These are phyloP conservation scores for Archips xylosteana DNA, from an alignment of 2,888 invertebrate species.

Conservation along the genomic window DNA sequence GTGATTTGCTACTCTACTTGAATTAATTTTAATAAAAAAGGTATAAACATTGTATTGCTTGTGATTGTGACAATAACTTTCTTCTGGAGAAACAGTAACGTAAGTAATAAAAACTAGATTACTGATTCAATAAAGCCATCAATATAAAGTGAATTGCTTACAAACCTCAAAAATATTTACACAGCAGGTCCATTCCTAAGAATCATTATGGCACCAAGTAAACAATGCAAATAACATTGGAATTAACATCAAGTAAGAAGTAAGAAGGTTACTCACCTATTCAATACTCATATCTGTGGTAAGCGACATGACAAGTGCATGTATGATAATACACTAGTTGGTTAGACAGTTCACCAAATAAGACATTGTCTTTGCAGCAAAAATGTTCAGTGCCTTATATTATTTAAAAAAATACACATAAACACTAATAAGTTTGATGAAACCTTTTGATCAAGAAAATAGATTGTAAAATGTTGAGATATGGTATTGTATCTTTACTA, in stretches of 20 bases:
- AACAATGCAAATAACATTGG: slow-evolving; percentile 47
- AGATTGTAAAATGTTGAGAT: slow-evolving; percentile 36
- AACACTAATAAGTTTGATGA: slow-evolving; percentile 29
- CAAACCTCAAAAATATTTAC: slow-evolving; percentile 34
- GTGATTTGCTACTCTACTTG: slow-evolving; percentile 27
- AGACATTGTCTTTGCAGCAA: slow-evolving; percentile 58
- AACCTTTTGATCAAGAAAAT: slow-evolving; percentile 37
- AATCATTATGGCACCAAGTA: slow-evolving; percentile 68
- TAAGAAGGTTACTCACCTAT: slow-evolving; percentile 38
- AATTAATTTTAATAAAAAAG: slow-evolving; percentile 22
- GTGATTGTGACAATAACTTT: slow-evolving; percentile 19
- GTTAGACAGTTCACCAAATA: slow-evolving; percentile 53
- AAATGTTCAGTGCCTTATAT: slow-evolving; percentile 40
- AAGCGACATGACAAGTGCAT: slow-evolving; percentile 20
- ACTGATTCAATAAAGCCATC: slow-evolving; percentile 23
- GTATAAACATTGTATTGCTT: slow-evolving; percentile 12
- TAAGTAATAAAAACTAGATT: slow-evolving; percentile 17
- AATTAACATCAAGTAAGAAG: slow-evolving; percentile 36
- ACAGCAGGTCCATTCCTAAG: slow-evolving; percentile 53
- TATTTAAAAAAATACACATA: slow-evolving; percentile 34
- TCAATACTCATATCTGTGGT: slow-evolving; percentile 30
- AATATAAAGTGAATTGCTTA: slow-evolving; percentile 21
- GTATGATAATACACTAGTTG: slow-evolving; percentile 32
- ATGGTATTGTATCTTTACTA: slow-evolving; percentile 41
- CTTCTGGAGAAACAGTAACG: not conserved